Conservation (phyloP, 2,113 vertebrate species). For the Marmota monax region DNA sequence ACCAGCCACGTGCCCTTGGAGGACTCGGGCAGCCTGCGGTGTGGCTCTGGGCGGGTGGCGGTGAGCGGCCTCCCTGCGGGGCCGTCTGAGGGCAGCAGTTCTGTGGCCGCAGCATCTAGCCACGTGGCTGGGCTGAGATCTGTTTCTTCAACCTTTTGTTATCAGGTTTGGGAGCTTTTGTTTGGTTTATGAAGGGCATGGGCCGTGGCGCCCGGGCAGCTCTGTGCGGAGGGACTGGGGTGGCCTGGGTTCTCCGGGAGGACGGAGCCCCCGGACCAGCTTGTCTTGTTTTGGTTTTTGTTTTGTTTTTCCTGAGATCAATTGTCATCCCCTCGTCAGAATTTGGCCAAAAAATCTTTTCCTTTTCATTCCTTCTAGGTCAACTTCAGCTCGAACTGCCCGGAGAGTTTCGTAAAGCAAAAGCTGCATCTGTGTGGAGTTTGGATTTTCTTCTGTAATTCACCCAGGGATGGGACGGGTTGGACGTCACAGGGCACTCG, state of each 20-base stretch:
- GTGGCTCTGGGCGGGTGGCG: no score
- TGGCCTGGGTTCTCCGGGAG: rapidly evolving
- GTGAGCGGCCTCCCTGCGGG: rapidly evolving
- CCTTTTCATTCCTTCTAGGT: neutral
- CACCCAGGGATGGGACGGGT: neutral
- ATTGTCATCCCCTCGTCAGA: neutral
- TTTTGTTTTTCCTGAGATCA: neutral
- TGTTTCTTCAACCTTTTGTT: neutral
- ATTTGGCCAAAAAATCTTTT: neutral
- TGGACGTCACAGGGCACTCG: rapidly evolving
- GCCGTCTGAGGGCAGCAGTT: rapidly evolving
- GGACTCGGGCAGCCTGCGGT: no score
- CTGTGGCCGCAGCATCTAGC: neutral
- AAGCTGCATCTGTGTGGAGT: rapidly evolving
- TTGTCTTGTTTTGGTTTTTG: neutral
- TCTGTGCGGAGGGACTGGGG: no score
- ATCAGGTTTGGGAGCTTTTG: neutral
- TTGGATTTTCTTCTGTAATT: neutral
- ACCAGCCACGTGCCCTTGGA: neutral
- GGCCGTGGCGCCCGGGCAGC: no score
- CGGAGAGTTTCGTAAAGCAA: neutral
- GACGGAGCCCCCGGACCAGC: no score
- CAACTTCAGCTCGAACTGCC: neutral
- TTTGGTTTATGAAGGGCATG: neutral
- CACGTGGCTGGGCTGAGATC: neutral